A percentile compares a stretch with the other conserved stretches of the same genome.
These are phyloP conservation scores for Echinops telfairi DNA, from an alignment of 2,113 vertebrate genomes.

Conservation along the genomic window DNA sequence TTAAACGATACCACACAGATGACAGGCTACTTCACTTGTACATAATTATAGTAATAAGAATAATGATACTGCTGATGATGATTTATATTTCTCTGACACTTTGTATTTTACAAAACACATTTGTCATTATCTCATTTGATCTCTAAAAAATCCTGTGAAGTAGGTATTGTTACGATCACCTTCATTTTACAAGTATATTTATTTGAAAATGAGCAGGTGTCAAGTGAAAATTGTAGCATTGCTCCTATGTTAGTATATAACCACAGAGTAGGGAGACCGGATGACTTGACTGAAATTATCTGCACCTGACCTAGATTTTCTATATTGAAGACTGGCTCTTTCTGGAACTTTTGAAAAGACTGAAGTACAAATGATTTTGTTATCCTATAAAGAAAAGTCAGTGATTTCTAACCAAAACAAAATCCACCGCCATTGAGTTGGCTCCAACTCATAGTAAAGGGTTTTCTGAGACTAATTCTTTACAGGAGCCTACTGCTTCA, in stretches of 20 bases:
- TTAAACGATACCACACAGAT: not conserved
- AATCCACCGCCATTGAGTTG: no score
- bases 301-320: not conserved
- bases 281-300: not conserved
- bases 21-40: constrained; percentile 13
- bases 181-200: constrained; percentile 29
- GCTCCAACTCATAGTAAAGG: no score
- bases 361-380: not conserved
- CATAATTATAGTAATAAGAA: constrained; percentile 27
- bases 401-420: no score
- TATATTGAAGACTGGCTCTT: not conserved
- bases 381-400: not conserved
- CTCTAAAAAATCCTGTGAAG: constrained; percentile 41
- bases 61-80: not conserved
- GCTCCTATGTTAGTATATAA: not conserved
- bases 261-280: not conserved
- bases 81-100: constrained; percentile 58
- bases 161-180: not conserved
- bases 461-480: not conserved
- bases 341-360: not conserved
- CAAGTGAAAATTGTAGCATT: not conserved
- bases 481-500: no score
- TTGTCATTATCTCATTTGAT: constrained; percentile 53
- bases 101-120: not conserved
- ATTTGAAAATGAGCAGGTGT: constrained; percentile 57